These are phyloP conservation scores for Neria commutata DNA, from an alignment of 2,888 invertebrate genomes.

Conservation along the genomic window DNA sequence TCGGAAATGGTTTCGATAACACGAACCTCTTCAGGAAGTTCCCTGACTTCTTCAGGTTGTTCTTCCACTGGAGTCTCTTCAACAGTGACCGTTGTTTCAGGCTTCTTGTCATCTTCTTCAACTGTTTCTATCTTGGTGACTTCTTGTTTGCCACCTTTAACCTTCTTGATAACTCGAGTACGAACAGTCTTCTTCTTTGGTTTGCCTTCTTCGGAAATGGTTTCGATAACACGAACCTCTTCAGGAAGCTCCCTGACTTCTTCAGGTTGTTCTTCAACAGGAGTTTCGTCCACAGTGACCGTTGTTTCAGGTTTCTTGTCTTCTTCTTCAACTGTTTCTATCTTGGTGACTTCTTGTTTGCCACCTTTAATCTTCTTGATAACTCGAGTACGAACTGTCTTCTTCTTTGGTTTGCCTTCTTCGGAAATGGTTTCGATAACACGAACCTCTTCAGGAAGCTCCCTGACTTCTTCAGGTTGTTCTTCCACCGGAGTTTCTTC, in stretches of 20 bases:
- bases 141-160: slow-evolving; percentile 20
- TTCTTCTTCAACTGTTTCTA: slow-evolving; percentile 20
- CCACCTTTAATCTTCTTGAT: slow-evolving; percentile 21
- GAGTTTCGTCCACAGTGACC: slow-evolving; percentile 18
- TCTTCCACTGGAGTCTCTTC: slow-evolving; percentile 15
- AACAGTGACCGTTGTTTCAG: slow-evolving; percentile 17
- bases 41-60: slow-evolving; percentile 6
- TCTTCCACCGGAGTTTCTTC: slow-evolving; percentile 16
- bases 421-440: slow-evolving; percentile 16
- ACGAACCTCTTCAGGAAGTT: slow-evolving; percentile 17
- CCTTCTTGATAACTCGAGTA: slow-evolving; percentile 21
- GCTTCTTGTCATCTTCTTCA: slow-evolving; percentile 20
- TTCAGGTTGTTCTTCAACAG: slow-evolving; percentile 6
- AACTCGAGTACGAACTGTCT: slow-evolving; percentile 14
- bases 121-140: slow-evolving; percentile 20
- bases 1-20: slow-evolving; percentile 12
- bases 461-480: slow-evolving; percentile 1
- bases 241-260: slow-evolving; percentile 16
- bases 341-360: slow-evolving; percentile 22
- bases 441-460: slow-evolving; percentile 17
- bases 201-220: slow-evolving; percentile 15
- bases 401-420: slow-evolving; percentile 18
- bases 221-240: slow-evolving; percentile 19
- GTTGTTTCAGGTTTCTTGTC: slow-evolving; percentile 14
- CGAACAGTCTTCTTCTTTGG: slow-evolving; percentile 18